A percentile compares a stretch with the other conserved stretches of the same genome.
Conservation (phyloP, 2,113 vertebrate genomes). For the Grantiella picta region DNA sequence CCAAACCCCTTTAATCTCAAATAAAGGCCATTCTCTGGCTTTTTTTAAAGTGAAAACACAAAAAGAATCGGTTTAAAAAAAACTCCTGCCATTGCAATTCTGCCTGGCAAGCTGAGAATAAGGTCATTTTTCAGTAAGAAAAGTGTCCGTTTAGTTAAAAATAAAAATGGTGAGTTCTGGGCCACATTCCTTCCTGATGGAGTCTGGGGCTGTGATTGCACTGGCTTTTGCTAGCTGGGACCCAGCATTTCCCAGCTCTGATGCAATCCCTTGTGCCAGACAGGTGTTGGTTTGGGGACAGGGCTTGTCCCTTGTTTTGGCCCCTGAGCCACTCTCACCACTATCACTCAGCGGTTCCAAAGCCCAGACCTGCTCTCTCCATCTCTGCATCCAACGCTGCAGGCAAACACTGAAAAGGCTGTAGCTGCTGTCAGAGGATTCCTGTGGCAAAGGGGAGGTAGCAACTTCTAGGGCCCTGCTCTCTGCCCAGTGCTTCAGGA, state of each 20-base stretch:
- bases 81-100: neutral
- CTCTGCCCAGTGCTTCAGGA: neutral
- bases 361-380: rapidly evolving
- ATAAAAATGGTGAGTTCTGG: neutral
- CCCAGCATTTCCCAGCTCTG: rapidly evolving
- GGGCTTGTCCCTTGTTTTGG: rapidly evolving
- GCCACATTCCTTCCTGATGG: rapidly evolving
- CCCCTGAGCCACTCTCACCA: neutral
- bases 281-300: rapidly evolving
- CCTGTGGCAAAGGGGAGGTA: neutral
- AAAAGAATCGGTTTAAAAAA: neutral
- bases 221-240: neutral
- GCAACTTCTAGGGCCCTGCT: rapidly evolving
- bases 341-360: rapidly evolving
- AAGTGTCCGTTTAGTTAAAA: neutral
- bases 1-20: neutral
- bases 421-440: rapidly evolving
- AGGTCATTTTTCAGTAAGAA: neutral
- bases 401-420: neutral
- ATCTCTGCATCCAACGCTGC: rapidly evolving
- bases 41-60: neutral
- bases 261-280: neutral
- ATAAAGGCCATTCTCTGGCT: neutral
- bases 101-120: neutral
- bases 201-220: neutral